A percentile compares a stretch with the other conserved stretches of the same genome.
These are phyloP conservation scores for Cryptocheilus praepositus DNA, from an alignment of 2,888 invertebrate genomes.

Conservation along the genomic window DNA sequence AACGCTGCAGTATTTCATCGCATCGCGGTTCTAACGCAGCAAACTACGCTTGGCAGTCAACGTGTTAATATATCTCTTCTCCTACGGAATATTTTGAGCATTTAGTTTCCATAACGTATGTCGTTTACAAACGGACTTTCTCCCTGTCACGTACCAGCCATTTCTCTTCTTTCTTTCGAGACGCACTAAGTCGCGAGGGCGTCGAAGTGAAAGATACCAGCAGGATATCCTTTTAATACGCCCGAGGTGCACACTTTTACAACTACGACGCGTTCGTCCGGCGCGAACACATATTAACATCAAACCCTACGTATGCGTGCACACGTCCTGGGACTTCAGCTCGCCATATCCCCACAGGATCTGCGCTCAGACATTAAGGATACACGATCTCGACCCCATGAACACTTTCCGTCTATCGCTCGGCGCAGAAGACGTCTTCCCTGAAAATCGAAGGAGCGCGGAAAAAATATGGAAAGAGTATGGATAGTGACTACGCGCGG, in stretches of 20 bases:
- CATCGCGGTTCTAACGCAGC: too few relatives aligned
- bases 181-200: neutral
- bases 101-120: neutral
- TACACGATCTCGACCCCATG: slow-evolving; percentile 21
- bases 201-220: slow-evolving; percentile 33
- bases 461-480: neutral
- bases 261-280: slow-evolving; percentile 39
- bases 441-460: slow-evolving; percentile 31
- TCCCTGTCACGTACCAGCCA: neutral
- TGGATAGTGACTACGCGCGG: too few relatives aligned
- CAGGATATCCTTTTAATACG: slow-evolving; percentile 40
- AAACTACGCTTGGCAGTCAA: too few relatives aligned
- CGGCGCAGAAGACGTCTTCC: slow-evolving; percentile 26
- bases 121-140: slow-evolving; percentile 14
- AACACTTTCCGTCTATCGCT: slow-evolving; percentile 16
- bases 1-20: too few relatives aligned
- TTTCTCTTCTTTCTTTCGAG: neutral
- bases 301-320: slow-evolving; percentile 9
- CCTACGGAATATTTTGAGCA: too few relatives aligned
- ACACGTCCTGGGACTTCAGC: neutral
- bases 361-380: slow-evolving; percentile 36
- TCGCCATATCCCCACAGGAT: slow-evolving; percentile 3
- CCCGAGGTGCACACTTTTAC: slow-evolving; percentile 43
- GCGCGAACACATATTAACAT: slow-evolving; percentile 22
- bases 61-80: too few relatives aligned